Conservation (phyloP, 2,888 invertebrate genomes). For the Archips xylosteana region DNA sequence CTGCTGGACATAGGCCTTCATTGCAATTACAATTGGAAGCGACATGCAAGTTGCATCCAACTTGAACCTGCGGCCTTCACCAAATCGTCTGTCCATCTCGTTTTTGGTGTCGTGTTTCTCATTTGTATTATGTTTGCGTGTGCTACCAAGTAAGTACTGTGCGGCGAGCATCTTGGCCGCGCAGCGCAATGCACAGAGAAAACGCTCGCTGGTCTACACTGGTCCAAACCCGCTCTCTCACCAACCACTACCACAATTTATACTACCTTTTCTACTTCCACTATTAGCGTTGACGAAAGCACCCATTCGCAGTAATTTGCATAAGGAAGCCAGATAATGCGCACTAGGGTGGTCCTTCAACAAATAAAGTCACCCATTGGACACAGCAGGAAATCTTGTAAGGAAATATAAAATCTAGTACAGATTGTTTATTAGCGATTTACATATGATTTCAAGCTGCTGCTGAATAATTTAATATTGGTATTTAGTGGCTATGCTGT, state of each 20-base stretch:
- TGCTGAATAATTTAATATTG: slow-evolving; percentile 34
- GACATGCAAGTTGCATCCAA: too few species aligned
- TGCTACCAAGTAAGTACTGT: too few species aligned
- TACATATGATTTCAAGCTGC: slow-evolving; percentile 37
- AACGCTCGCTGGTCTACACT: slow-evolving; percentile 5
- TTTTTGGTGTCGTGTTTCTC: too few species aligned
- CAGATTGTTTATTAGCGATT: slow-evolving; percentile 35
- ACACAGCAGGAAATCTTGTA: slow-evolving; percentile 24
- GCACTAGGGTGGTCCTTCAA: slow-evolving; percentile 32
- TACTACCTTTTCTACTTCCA: neutral
- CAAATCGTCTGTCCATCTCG: too few species aligned
- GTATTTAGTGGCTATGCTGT: slow-evolving; percentile 4
- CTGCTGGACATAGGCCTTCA: too few species aligned
- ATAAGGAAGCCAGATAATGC: slow-evolving; percentile 38
- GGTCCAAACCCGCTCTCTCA: neutral
- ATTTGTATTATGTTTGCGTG: too few species aligned
- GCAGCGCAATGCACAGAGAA: too few species aligned
- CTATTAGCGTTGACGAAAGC: slow-evolving; percentile 36
- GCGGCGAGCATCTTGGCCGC: too few species aligned
- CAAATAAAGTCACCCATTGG: slow-evolving; percentile 33
- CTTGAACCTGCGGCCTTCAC: too few species aligned
- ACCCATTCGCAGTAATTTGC: slow-evolving; percentile 40
- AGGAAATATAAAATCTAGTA: slow-evolving; percentile 38
- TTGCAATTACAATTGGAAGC: too few species aligned
- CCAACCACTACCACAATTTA: neutral